A percentile compares a stretch with the other conserved stretches of the same genome.
Evolutionary conservation across 2,888 invertebrate genomes (phyloP).

Genomic region (Prosopocoilus inquinatus): DNA sequence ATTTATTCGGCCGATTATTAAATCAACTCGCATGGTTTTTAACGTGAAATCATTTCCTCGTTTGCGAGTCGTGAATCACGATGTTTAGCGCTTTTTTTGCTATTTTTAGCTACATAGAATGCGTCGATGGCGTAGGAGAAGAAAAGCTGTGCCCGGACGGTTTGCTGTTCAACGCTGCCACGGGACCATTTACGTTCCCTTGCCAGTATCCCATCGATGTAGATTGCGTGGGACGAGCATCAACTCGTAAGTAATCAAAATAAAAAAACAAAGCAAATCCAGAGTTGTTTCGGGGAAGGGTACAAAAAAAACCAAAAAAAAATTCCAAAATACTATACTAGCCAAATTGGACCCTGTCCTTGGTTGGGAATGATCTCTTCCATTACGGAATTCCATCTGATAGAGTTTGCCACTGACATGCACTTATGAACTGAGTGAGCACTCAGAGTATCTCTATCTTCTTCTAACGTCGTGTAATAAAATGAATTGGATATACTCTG

Average conservation of each 20-base stretch:
- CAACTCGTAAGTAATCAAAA: slow-evolving; percentile 60
- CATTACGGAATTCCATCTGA: too few species aligned
- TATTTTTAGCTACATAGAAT: slow-evolving; percentile 50
- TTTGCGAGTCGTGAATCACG: neutral
- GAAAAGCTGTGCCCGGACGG: slow-evolving; percentile 82
- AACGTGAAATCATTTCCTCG: slow-evolving; percentile 5
- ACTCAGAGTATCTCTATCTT: too few species aligned
- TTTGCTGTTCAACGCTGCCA: slow-evolving; percentile 71
- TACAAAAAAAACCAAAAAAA: too few species aligned
- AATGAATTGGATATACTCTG: too few species aligned
- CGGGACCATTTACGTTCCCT: slow-evolving; percentile 66
- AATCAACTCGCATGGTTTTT: slow-evolving; percentile 2
- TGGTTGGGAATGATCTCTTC: too few species aligned
- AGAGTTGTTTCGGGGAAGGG: too few species aligned
- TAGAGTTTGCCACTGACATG: too few species aligned
- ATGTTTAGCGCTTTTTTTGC: neutral
- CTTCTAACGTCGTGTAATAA: too few species aligned
- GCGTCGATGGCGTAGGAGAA: slow-evolving; percentile 68
- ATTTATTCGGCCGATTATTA: slow-evolving; percentile 7
- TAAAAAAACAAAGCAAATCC: too few species aligned
- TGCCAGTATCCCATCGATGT: slow-evolving; percentile 85
- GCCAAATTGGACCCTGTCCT: too few species aligned
- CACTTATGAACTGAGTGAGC: too few species aligned
- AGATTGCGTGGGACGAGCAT: slow-evolving; percentile 68
- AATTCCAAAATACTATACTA: too few species aligned